phyloP scores from a whole-genome alignment of 1,140 invertebrate genomes.

The Neelides sp. region DNA sequence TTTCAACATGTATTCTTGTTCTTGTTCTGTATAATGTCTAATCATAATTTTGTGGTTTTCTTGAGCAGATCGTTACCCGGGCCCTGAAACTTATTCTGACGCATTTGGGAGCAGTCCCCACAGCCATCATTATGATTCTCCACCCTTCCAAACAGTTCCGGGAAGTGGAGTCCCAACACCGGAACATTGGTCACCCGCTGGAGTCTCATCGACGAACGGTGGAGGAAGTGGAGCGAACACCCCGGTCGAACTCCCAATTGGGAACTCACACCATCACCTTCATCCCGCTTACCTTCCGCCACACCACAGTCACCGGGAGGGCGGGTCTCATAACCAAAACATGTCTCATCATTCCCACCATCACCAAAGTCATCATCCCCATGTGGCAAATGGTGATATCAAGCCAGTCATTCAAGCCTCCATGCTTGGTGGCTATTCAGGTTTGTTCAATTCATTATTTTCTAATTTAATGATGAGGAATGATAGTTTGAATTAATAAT shows the following conservation, averaged over 20 bases:
- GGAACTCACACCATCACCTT: slow-evolving; percentile 27
- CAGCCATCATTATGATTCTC: slow-evolving; percentile 45
- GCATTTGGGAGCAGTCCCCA: slow-evolving; percentile 44
- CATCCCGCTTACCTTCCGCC: slow-evolving; percentile 31
- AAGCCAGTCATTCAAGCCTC: slow-evolving; percentile 60
- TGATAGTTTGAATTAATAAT: neutral
- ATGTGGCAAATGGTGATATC: slow-evolving; percentile 42
- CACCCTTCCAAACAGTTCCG: slow-evolving; percentile 67
- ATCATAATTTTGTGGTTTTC: slow-evolving; percentile 10
- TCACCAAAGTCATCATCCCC: slow-evolving; percentile 28
- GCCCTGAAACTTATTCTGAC: slow-evolving; percentile 50
- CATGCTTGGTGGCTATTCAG: slow-evolving; percentile 56
- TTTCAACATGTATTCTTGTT: neutral
- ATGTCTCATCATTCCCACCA: slow-evolving; percentile 31
- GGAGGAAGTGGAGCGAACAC: slow-evolving; percentile 28
- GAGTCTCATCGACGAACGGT: slow-evolving; percentile 11
- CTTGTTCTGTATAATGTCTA: neutral
- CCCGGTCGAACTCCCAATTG: slow-evolving; percentile 32
- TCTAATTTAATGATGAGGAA: slow-evolving; percentile 1
- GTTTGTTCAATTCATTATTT: slow-evolving; percentile 34
- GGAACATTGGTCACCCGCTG: slow-evolving; percentile 34
- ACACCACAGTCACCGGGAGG: slow-evolving; percentile 30
- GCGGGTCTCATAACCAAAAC: slow-evolving; percentile 17
- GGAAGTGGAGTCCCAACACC: slow-evolving; percentile 43
- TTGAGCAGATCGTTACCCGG: slow-evolving; percentile 43